These are phyloP conservation scores for Thripadectes ignobilis DNA, from an alignment of 2,797 vertebrate species.

Conservation along the genomic window DNA sequence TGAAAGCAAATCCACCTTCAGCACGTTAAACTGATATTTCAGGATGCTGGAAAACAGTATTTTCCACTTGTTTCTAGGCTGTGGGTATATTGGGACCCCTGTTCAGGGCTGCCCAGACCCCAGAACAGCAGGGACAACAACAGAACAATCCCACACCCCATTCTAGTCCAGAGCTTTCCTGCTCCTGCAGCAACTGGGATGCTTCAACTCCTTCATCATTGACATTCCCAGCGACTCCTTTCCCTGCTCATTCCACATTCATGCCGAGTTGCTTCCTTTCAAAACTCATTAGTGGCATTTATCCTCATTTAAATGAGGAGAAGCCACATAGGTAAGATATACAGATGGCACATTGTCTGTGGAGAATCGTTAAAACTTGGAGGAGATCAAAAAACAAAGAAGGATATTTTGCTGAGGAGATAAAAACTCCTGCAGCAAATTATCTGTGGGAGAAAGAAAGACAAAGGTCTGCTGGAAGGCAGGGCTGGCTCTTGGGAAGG, in stretches of 20 bases:
- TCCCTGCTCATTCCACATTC: constrained; percentile 55
- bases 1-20: fast-evolving
- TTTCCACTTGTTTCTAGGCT: not conserved
- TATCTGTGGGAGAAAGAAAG: not conserved
- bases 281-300: constrained; percentile 66
- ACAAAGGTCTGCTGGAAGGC: not conserved
- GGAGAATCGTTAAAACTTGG: constrained; percentile 20
- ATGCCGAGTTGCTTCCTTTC: not conserved
- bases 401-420: not conserved
- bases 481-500: not conserved
- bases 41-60: not conserved
- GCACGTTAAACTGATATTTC: not conserved
- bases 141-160: fast-evolving
- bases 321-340: constrained; percentile 39
- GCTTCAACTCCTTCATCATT: not conserved
- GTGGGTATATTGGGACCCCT: not conserved
- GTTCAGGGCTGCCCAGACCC: not conserved
- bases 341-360: constrained; percentile 54
- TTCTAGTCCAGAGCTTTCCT: not conserved
- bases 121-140: not conserved
- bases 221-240: constrained; percentile 5
- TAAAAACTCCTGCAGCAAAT: not conserved
- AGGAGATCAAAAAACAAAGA: not conserved
- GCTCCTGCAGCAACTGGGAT: fast-evolving
- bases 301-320: constrained; percentile 60